Evolutionary conservation across 2,113 vertebrate genomes (phyloP).

Genomic region (Tetrao urogallus): DNA sequence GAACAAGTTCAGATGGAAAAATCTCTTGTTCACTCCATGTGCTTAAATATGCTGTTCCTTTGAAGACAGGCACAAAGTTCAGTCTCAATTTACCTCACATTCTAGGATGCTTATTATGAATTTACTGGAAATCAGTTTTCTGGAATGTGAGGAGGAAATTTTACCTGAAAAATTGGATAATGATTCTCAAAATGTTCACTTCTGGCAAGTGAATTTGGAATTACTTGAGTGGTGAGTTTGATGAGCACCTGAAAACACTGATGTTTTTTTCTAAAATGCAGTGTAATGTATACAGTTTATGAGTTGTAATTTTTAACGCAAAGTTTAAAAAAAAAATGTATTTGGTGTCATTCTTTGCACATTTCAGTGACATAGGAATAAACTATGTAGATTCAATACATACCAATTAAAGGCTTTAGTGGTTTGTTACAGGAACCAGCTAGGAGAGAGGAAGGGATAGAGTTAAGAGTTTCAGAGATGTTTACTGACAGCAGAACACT

Average conservation of each 20-base stretch:
- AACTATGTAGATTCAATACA: background rate
- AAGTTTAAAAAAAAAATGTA: rapidly evolving
- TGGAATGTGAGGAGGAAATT: background rate
- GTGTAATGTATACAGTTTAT: background rate
- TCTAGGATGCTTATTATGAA: background rate
- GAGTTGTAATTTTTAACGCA: background rate
- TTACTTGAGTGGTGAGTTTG: background rate
- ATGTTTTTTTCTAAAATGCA: background rate
- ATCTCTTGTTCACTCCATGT: background rate
- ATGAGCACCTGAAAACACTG: background rate
- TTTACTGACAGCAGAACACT: background rate
- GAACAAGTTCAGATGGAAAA: background rate
- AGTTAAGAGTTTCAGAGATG: background rate
- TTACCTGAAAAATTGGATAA: background rate
- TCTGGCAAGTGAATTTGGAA: background rate
- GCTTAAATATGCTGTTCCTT: background rate
- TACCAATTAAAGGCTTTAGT: background rate
- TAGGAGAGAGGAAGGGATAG: background rate
- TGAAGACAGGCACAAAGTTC: background rate
- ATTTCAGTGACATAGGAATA: background rate
- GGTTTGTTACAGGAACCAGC: background rate
- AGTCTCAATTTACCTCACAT: background rate
- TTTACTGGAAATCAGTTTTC: background rate
- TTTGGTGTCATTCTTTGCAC: background rate
- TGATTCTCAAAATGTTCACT: background rate